Evolutionary conservation across 2,888 invertebrate species (phyloP), one percentile per base, ranked within the genome.

Genomic region (Cataglyphis altisquamis): DNA sequence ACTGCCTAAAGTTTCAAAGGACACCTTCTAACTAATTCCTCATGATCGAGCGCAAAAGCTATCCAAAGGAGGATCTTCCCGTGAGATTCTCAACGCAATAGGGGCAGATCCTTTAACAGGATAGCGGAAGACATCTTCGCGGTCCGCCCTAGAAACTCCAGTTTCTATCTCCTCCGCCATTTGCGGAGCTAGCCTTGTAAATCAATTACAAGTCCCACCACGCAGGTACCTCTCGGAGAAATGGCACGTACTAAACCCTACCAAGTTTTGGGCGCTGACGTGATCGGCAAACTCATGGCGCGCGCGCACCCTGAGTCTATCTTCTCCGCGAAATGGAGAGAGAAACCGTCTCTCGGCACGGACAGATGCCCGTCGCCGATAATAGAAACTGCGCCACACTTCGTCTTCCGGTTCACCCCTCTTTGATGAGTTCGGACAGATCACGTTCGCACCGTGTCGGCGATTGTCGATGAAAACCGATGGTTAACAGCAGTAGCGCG

Each of bases 181-280:
- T 88, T 90, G 89, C 87, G 89, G 88, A 85, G 91, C 90, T 91
- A 91, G 90, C 91, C 94, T 93, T 93, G 94, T 94, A 94, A 94
- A 94, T 94, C 94, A 94, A 94, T 94, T 94, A 94, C 94, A 91
- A 93, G 91, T 92, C 91, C 90, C 91, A 81, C 89, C 86, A 87
- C 85, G 86, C 88, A 90, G 90, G 88, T 91, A 90, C 90, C 90
- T 87, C 88, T 87, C 88, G 90, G 82, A 90, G 93, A 93, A 94
- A 92, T 91, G 92, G 92, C 94, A 94, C 93, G 94, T 94, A 94
- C 90, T 90, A 67, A 85, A 90, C 88, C 90, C 90, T 87, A 87
- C 89, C 84, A 92, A 93, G 92, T 93, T 93, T 91, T 86, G 89
- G 87, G 90, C 90, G 91, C 89, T 93, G 93, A 94, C 94, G 93